These are phyloP conservation scores for Sebastes glaucus DNA, from an alignment of 2,797 vertebrate species.

Conservation along the genomic window DNA sequence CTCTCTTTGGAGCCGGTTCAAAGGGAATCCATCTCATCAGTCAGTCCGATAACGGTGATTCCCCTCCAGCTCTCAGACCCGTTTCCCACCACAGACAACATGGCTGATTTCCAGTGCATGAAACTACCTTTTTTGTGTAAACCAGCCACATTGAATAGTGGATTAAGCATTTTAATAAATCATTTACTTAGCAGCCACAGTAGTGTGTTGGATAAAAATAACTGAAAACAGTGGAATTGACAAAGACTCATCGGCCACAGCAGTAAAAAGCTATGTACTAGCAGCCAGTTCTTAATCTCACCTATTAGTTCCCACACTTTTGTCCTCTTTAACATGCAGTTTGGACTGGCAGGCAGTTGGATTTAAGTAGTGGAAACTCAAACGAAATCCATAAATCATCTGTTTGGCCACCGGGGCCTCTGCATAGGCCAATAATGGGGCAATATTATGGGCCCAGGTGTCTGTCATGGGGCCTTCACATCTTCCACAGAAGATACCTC, in stretches of 20 bases:
- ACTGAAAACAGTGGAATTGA: constrained; percentile 47
- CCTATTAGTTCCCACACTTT: constrained; percentile 43
- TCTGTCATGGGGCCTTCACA: constrained; percentile 17
- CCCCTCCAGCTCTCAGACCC: constrained; percentile 7
- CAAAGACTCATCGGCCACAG: constrained; percentile 34
- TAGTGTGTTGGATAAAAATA: constrained; percentile 38
- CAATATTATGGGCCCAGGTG: constrained; percentile 4
- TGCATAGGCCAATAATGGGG: constrained; percentile 50
- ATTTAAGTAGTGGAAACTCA: constrained; percentile 35
- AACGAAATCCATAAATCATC: constrained; percentile 42
- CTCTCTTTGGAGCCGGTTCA: constrained; percentile 30
- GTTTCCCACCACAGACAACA: constrained; percentile 51
- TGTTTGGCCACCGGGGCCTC: constrained; percentile 37
- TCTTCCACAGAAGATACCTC: constrained; percentile 46
- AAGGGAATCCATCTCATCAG: constrained; percentile 20
- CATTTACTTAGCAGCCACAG: constrained; percentile 64
- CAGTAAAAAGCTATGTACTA: constrained; percentile 29
- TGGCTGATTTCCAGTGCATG: constrained; percentile 74
- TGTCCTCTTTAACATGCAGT: constrained; percentile 64
- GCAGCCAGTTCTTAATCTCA: constrained; percentile 48
- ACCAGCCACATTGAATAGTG: constrained; percentile 53
- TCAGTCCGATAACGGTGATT: constrained; percentile 1
- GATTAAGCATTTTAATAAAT: constrained; percentile 37
- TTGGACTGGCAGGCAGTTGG: constrained; percentile 32
- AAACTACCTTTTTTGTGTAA: constrained; percentile 66